Evolutionary conservation across 2,113 vertebrate species (phyloP).

Genomic region (Ophthalmolycus amberensis): DNA sequence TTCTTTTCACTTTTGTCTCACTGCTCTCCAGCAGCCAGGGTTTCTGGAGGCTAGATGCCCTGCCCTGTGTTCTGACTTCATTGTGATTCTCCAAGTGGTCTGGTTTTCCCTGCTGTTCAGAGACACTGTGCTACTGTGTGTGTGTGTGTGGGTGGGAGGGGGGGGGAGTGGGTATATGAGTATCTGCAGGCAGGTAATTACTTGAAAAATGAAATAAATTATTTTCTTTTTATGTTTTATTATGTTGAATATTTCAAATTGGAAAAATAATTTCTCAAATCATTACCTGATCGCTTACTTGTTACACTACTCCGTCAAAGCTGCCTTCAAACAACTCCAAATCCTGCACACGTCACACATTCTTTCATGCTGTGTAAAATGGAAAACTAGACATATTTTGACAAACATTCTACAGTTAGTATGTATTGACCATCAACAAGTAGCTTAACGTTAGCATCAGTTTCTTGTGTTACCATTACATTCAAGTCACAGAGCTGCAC

Average conservation of each 20-base stretch:
- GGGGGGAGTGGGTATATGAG: constrained; percentile 1
- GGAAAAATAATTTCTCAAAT: constrained; percentile 7
- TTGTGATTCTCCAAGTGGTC: constrained; percentile 47
- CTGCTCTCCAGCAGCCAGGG: constrained; percentile 31
- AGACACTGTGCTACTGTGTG: constrained; percentile 1
- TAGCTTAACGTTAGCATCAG: background rate
- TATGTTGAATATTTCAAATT: background rate
- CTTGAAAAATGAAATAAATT: background rate
- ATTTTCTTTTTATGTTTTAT: background rate
- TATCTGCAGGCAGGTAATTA: constrained; percentile 1
- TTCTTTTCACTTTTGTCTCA: constrained; percentile 37
- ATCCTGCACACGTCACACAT: background rate
- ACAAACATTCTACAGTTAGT: background rate
- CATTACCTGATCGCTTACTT: background rate
- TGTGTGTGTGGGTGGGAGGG: constrained; percentile 4
- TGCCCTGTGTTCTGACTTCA: constrained; percentile 25
- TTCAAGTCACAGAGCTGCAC: background rate
- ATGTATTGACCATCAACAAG: background rate
- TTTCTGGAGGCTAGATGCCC: constrained; percentile 41
- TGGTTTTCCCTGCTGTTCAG: constrained; percentile 24
- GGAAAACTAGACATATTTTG: background rate
- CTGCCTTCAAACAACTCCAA: background rate
- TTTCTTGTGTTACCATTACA: background rate
- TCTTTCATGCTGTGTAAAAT: background rate
- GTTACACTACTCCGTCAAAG: background rate